Base-by-base conservation (phyloP, 2,797 vertebrate genomes). In the Malurus splendens region DNA sequence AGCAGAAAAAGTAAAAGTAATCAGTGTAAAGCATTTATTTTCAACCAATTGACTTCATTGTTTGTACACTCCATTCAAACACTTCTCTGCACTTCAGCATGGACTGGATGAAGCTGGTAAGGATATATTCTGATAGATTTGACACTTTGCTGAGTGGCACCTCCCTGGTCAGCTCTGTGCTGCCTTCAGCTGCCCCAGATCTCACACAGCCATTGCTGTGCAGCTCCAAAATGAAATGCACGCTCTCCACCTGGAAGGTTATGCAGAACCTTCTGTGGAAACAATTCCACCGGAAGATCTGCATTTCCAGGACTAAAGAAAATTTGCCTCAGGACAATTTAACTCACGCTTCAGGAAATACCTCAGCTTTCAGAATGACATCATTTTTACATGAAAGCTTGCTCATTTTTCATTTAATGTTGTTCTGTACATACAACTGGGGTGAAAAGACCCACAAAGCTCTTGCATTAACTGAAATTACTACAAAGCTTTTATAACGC, bases 91-190 rank as follows among this genome's bases (percentile, higher is more conserved):
- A 9, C 16, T 81, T 80, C 54, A 57, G 7, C 14, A 1, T 14
- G 27, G 36, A 38, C n/a, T 60, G 27, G 38, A 11, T 45, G 45
- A 48, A 93, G 52, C 6, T 47, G 4, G 0, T 4, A 19, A 19
- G 4, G 16, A 33, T 20, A 16, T 18, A 23, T 42, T 48, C 48
- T 39, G 33, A 15, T 2, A 2, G 30, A 10, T 47, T 90, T 28
- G 15, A 38, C 24, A 8, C 30, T 36, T 28, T 60, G 42, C 27
- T 30, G 51, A 32, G 25, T 6, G 17, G 36, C 4, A 59, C 17
- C 36, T 47, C 48, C 64, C n/a, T 33, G 13, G 7, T 32, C 14
- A n/a, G 78, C 51, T 0, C 0, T 4, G 41, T 0, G 0, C 5
- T 38, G 59, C 56, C 79, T 32, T 12, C 36, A 10, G 48, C 1